Conservation (phyloP, 2,797 vertebrate genomes). For the Falco novaeseelandiae region DNA sequence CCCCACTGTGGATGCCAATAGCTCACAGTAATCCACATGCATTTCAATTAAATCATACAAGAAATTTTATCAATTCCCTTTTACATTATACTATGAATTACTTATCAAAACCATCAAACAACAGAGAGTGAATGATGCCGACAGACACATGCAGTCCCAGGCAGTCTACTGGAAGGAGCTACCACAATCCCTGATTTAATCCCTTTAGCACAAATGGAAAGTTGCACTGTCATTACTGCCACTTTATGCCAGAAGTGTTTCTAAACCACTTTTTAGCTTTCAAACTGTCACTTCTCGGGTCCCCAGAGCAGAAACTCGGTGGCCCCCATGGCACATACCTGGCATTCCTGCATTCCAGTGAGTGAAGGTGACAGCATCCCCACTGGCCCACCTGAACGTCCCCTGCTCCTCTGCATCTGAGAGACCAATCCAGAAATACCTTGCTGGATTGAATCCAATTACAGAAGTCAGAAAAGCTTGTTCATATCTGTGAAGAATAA, state of each 20-base stretch:
- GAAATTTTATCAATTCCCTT: neutral
- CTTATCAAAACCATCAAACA: neutral
- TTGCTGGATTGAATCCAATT: slow-evolving; percentile 88
- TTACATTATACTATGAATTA: neutral
- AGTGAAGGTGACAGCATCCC: slow-evolving; percentile 81
- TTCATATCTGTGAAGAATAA: slow-evolving; percentile 84
- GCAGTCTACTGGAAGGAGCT: neutral
- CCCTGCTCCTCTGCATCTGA: slow-evolving; percentile 80
- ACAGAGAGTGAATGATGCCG: neutral
- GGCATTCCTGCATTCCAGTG: slow-evolving; percentile 94
- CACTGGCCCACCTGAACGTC: slow-evolving; percentile 83
- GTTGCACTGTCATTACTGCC: neutral
- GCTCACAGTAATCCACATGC: neutral
- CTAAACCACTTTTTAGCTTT: neutral
- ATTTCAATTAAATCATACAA: neutral
- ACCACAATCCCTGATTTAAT: neutral
- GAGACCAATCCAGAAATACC: slow-evolving; percentile 93
- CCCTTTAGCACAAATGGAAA: neutral
- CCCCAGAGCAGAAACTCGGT: neutral
- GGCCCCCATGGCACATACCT: slow-evolving; percentile 69
- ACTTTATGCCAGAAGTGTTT: neutral
- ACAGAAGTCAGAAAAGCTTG: slow-evolving; percentile 92
- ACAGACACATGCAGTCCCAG: neutral
- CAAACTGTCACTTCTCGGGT: neutral
- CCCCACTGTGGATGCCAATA: neutral